Conservation (phyloP, 1,140 invertebrate genomes). For the Nasonia longicornis region DNA sequence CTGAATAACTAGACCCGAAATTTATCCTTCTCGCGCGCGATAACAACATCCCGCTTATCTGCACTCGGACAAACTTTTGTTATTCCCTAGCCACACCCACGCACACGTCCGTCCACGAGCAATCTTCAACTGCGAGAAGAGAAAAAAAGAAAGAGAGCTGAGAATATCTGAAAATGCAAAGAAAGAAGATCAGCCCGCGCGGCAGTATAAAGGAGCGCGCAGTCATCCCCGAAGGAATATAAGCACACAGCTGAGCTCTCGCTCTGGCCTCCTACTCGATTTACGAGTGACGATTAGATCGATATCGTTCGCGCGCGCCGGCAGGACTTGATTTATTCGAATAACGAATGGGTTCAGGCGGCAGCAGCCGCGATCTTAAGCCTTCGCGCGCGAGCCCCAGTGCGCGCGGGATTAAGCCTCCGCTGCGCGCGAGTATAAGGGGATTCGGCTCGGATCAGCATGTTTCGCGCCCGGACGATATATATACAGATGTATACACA, state of each 20-base stretch:
- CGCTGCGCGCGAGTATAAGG: not conserved
- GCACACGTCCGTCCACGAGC: not conserved
- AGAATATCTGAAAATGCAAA: not conserved
- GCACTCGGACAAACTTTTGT: not conserved
- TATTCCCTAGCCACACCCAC: not conserved
- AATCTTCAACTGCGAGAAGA: not conserved
- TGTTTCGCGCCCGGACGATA: constrained; percentile 6
- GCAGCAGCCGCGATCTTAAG: constrained; percentile 25
- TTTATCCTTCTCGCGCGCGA: not conserved
- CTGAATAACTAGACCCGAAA: not conserved
- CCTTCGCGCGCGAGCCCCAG: not conserved
- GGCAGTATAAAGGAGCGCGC: not conserved
- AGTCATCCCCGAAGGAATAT: not conserved
- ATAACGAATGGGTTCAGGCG: constrained; percentile 37
- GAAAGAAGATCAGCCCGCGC: not conserved
- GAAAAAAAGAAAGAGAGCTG: not conserved
- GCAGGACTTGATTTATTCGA: constrained; percentile 40
- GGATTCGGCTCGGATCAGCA: constrained; percentile 34
- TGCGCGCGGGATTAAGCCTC: constrained; percentile 13
- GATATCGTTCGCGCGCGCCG: constrained; percentile 13
- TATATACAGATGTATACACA: not conserved
- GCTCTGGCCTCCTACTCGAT: constrained; percentile 12
- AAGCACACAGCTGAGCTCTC: not conserved
- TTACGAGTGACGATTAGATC: constrained; percentile 45
- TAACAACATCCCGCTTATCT: not conserved